phyloP scores from a whole-genome alignment of 2,888 invertebrate species.

The Melieria picta region DNA sequence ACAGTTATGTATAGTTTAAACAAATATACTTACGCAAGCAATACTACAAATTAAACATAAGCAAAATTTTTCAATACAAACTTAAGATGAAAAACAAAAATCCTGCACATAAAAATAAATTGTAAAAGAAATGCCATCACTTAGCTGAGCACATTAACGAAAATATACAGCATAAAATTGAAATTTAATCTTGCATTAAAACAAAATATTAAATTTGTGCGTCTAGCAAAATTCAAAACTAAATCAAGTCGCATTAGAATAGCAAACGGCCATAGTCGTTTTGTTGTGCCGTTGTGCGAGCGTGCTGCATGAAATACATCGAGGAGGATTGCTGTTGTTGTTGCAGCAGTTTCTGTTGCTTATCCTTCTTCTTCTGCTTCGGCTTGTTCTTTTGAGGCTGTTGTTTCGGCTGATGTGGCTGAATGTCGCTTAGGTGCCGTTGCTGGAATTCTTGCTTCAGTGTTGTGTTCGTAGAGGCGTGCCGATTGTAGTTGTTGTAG shows the following conservation, averaged over 20 bases:
- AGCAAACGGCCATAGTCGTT: conserved; percentile 57
- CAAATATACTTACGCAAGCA: not conserved
- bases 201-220: conserved; percentile 4
- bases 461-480: conserved; percentile 7
- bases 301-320: conserved; percentile 43
- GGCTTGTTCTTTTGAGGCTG: conserved; percentile 23
- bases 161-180: too few relatives aligned
- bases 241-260: conserved; percentile 36
- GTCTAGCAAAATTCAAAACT: not conserved
- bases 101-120: too few relatives aligned
- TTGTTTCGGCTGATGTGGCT: conserved; percentile 6
- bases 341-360: conserved; percentile 47
- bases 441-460: conserved; percentile 30
- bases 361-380: conserved; percentile 21
- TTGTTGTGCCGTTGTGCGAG: conserved; percentile 49
- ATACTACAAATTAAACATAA: too few relatives aligned
- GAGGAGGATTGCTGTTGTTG: conserved; percentile 48
- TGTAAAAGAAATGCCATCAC: too few relatives aligned
- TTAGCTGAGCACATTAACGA: too few relatives aligned
- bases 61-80: too few relatives aligned
- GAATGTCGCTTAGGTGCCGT: conserved; percentile 21
- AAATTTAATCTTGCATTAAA: too few relatives aligned
- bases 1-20: conserved; percentile 1
- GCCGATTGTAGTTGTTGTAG: conserved; percentile 46
- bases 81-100: too few relatives aligned